Percentiles rank a stretch among this genome's conserved stretches.
Evolutionary conservation across 2,797 vertebrate genomes (phyloP).

Genomic region (Takifugu ocellatus): DNA sequence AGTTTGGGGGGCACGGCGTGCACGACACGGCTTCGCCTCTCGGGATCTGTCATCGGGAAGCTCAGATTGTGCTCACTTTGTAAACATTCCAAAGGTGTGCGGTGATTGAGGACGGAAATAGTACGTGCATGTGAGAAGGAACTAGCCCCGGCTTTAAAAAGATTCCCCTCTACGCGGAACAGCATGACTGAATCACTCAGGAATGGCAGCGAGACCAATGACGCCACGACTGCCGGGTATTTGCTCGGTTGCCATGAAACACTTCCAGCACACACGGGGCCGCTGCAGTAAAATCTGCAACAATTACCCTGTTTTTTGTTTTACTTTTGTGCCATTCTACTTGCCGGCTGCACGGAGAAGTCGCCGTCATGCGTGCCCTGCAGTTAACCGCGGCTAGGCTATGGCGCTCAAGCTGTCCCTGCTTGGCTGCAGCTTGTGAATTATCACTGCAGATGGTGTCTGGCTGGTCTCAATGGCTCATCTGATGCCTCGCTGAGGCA

Average conservation of each 20-base stretch:
- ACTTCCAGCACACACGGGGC: constrained; percentile 41
- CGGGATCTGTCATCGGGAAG: constrained; percentile 4
- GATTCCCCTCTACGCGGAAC: constrained; percentile 47
- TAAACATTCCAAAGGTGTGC: constrained; percentile 33
- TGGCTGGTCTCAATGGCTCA: constrained; percentile 71
- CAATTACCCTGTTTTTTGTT: constrained; percentile 33
- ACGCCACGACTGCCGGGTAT: constrained; percentile 61
- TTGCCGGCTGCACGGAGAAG: constrained; percentile 28
- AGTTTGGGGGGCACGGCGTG: constrained; percentile 7
- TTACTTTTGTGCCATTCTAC: constrained; percentile 27
- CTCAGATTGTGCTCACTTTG: constrained; percentile 27
- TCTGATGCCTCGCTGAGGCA: constrained; percentile 68
- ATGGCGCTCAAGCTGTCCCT: constrained; percentile 61
- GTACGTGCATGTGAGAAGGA: constrained; percentile 46
- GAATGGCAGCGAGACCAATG: constrained; percentile 73
- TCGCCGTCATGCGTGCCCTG: constrained; percentile 29
- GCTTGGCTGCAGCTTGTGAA: constrained; percentile 60
- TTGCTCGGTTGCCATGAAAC: constrained; percentile 76
- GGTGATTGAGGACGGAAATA: constrained; percentile 56
- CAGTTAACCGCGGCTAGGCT: constrained; percentile 51
- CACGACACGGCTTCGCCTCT: background rate
- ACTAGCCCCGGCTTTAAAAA: constrained; percentile 52
- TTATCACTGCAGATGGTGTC: constrained; percentile 76
- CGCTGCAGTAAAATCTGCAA: constrained; percentile 29
- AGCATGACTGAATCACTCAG: constrained; percentile 68